Conservation (phyloP, 2,113 vertebrate species). For the Chlorodrepanis virens region DNA sequence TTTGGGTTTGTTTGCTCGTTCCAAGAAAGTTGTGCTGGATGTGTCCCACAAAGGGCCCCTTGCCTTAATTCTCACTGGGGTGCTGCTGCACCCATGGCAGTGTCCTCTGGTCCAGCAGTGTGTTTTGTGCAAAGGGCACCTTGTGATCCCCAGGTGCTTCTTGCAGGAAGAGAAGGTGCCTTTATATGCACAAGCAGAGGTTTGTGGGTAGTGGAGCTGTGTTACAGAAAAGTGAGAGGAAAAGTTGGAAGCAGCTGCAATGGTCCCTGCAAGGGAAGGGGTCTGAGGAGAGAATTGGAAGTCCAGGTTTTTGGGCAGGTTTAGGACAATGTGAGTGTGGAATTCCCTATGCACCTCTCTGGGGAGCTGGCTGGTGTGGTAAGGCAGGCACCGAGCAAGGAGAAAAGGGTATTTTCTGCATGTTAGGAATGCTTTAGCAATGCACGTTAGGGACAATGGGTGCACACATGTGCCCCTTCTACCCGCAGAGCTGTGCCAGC, state of each 20-base stretch:
- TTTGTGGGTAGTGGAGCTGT: rapidly evolving
- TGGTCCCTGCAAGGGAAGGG: not conserved
- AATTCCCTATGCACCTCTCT: not conserved
- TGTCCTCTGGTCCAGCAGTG: not conserved
- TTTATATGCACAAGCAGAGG: not conserved
- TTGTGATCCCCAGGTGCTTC: not conserved
- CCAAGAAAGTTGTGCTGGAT: not conserved
- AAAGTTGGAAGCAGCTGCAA: not conserved
- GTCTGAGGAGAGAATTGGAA: not conserved
- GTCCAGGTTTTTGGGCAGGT: not conserved
- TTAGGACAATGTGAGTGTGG: not conserved
- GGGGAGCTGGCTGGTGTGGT: not conserved
- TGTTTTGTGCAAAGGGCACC: not conserved
- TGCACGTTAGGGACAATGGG: rapidly evolving
- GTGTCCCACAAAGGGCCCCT: not conserved
- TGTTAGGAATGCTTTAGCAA: not conserved
- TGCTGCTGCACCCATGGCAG: not conserved
- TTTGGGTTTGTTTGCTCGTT: not conserved
- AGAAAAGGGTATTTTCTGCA: rapidly evolving
- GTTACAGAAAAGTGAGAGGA: not conserved
- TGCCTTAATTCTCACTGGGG: not conserved
- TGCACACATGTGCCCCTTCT: not conserved
- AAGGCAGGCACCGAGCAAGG: not conserved
- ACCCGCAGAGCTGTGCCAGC: not conserved
- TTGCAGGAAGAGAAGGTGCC: not conserved